Evolutionary conservation across 2,797 vertebrate genomes (phyloP), one percentile per base, ranked within the genome.

Genomic region (Acridotheres tristis): DNA sequence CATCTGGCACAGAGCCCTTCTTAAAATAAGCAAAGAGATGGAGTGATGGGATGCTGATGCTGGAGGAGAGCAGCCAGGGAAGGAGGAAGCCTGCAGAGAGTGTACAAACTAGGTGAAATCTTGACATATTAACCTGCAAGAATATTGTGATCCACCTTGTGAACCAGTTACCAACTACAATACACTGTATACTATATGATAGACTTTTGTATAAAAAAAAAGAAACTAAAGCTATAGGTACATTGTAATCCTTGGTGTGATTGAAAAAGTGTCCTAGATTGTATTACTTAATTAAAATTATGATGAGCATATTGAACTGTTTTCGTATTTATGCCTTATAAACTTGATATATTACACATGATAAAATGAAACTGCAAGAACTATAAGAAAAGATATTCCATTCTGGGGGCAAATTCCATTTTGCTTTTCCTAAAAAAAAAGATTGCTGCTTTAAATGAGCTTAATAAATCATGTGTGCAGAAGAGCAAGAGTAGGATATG

Each of bases 291-390:
- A 96, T 96, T 96, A 94, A 96, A 96, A 97, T 78, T 85, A 94
- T 78, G 88, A 97, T 93, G 96, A 97, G 87, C 90, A 90, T 97
- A 97, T 96, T 96, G 93, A 94, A 94, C 89, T 96, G 96, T 94
- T 97, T 97, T 96, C 20, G 55, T 98, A 97, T 97, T 97, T 97
- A 98, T 98, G 97, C 98, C 97, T 98, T 98, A 98, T 96, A 93
- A 97, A 95, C 87, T 95, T 96, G 91, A 93, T 96, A 95, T 96
- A 93, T 97, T 96, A 95, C 88, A 95, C 73, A 89, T 47, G 43
- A 85, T 90, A 68, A 95, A 95, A 92, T 67, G 76, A 77, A 86
- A 89, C 68, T 93, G 73, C 55, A 72, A 71, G 90, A 59, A 80
- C 18, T 74, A 66, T 68, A 62, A 68, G 74, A 90, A 58, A 66